These are phyloP conservation scores for Nyctibius bracteatus DNA, from an alignment of 2,113 vertebrate species.

Conservation along the genomic window DNA sequence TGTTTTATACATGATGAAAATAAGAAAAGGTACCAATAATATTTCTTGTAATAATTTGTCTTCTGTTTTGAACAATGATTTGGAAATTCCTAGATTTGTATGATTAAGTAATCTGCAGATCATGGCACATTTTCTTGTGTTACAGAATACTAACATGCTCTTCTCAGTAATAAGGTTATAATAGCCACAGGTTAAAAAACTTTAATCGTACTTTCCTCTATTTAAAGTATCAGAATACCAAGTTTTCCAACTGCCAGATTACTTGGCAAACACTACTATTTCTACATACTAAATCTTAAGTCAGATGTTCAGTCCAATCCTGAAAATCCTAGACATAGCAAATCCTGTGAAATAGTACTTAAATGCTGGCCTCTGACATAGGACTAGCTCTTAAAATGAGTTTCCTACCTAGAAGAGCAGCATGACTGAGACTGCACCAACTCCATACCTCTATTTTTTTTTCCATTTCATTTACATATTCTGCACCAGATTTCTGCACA, in stretches of 20 bases:
- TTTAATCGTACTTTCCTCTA: background rate
- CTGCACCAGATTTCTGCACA: background rate
- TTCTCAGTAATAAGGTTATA: background rate
- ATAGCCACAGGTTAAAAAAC: accelerated
- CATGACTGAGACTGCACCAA: background rate
- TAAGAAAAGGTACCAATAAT: accelerated
- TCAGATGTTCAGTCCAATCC: background rate
- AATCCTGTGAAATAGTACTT: background rate
- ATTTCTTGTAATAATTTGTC: background rate
- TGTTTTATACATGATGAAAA: background rate
- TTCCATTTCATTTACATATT: background rate
- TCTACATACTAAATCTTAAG: background rate
- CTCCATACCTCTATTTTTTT: background rate
- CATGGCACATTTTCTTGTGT: background rate
- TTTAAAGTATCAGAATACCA: background rate
- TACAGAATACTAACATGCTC: background rate
- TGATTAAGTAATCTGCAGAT: background rate
- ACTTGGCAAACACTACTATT: background rate
- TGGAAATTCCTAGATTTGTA: background rate
- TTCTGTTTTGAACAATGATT: background rate
- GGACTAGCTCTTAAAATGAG: background rate
- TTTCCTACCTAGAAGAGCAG: background rate
- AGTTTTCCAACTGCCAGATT: background rate
- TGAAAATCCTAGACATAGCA: background rate
- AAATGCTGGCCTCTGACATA: background rate